These are phyloP conservation scores for Peromyscus californicus DNA, from an alignment of 2,113 vertebrate genomes.

Conservation along the genomic window DNA sequence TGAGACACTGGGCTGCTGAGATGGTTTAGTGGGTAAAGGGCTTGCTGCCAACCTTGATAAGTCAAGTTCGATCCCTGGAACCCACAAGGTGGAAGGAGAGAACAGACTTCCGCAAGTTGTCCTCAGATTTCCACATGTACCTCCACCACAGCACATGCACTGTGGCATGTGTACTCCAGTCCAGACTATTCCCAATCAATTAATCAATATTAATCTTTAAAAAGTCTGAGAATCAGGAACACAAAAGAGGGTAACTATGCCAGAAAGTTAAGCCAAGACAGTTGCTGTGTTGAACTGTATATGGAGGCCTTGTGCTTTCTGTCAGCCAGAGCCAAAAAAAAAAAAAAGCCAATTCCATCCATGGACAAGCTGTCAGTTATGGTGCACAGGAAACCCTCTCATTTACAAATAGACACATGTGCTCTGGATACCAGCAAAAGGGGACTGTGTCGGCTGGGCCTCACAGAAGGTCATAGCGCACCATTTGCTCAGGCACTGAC, in stretches of 20 bases:
- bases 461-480: background rate
- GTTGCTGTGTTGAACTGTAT: background rate
- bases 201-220: too few species aligned
- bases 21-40: background rate
- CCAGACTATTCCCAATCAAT: background rate
- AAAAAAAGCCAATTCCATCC: background rate
- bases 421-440: background rate
- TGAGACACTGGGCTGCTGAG: background rate
- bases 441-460: rapidly evolving
- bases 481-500: background rate
- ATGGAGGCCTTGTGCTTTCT: constrained; percentile 56
- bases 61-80: too few species aligned
- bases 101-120: too few species aligned
- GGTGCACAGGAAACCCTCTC: background rate
- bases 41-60: background rate
- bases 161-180: background rate
- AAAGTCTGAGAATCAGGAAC: background rate
- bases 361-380: background rate
- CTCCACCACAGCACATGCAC: background rate
- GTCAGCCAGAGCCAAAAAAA: constrained; percentile 19
- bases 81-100: background rate
- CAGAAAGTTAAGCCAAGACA: background rate
- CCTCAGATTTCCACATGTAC: background rate
- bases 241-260: background rate
- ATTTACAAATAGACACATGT: background rate